Evolutionary conservation across 2,888 invertebrate species (phyloP), one percentile per base, ranked within the genome.

Genomic region (Platynereis dumerilii): DNA sequence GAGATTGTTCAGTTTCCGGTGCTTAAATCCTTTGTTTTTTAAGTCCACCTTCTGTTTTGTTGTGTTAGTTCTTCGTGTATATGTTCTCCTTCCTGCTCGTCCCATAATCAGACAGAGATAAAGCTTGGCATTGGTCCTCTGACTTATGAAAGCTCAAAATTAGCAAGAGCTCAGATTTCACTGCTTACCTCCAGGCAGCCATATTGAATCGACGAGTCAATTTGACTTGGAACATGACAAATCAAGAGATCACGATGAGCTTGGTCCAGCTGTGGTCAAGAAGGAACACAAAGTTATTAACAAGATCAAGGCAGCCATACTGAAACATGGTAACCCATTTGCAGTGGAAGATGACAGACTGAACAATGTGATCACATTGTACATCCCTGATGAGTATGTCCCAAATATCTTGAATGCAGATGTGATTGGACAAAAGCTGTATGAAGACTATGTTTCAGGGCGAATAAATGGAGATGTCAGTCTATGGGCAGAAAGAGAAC

Each of bases 371-470:
- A 61, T 56, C 10, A 61, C 66, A 42, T 65, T 60, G 26, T 67
- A 60, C 48, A 52, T 69, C 29, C 69, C 63, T 54, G 57, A 69
- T 42, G 62, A 63, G 54, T 68, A 57, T 69, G 64, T 69, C 17
- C 64, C 60, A 65, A 48, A 57, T 56, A 69, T 69, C 55, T 29
- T 69, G 67, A 56, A 69, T 44, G 39, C 42, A 42, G 64, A 69
- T 52, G 57, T 28, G 22, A 69, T 52, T 64, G 64, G 67, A 27
- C 67, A 69, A 48, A 69, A 64, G 53, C 57, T 68, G 26, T 69
- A 69, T 60, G 64, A 69, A 62, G 67, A 69, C 20, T 69, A 59
- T 48, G 67, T 69, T 39, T 48, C 69, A 44, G 69, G 64, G 59
- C 27, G 60, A 58, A 67, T 68, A 39, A 67, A 54, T 67, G 68